Evolutionary conservation across 2,797 vertebrate genomes (phyloP).

Genomic region (Tenualosa ilisha): DNA sequence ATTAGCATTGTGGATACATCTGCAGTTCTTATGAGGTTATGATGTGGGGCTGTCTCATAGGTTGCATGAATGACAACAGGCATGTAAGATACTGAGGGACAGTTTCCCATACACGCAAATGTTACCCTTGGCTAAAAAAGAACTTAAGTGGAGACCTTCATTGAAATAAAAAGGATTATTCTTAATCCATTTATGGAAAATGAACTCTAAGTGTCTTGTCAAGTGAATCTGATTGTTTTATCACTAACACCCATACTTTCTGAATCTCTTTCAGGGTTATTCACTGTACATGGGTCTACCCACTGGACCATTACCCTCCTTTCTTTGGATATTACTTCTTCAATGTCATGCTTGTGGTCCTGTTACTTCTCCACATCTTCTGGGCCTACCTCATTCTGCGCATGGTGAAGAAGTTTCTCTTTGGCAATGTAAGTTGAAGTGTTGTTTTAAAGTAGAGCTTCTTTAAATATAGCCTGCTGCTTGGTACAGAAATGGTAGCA

Average conservation of each 20-base stretch:
- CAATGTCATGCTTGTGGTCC: slow-evolving; percentile 80
- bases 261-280: slow-evolving; percentile 80
- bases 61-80: neutral
- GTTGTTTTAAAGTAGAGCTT: neutral
- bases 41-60: neutral
- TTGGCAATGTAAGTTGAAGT: slow-evolving; percentile 76
- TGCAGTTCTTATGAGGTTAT: no score
- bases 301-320: slow-evolving; percentile 75
- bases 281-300: slow-evolving; percentile 83
- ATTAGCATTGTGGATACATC: no score
- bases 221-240: neutral
- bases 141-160: no score
- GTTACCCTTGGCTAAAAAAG: no score
- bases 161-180: no score
- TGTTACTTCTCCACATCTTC: slow-evolving; percentile 86
- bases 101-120: no score
- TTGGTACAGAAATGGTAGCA: neutral
- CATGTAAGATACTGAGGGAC: neutral
- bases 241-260: neutral
- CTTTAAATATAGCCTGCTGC: neutral
- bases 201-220: neutral
- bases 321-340: slow-evolving; percentile 90
- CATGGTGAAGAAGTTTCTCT: slow-evolving; percentile 85
- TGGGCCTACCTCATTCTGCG: slow-evolving; percentile 87
- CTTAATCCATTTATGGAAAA: no score